Percentiles rank a stretch among this genome's conserved stretches.
Conservation (phyloP, 2,888 invertebrate genomes). For the Nomada fucata region DNA sequence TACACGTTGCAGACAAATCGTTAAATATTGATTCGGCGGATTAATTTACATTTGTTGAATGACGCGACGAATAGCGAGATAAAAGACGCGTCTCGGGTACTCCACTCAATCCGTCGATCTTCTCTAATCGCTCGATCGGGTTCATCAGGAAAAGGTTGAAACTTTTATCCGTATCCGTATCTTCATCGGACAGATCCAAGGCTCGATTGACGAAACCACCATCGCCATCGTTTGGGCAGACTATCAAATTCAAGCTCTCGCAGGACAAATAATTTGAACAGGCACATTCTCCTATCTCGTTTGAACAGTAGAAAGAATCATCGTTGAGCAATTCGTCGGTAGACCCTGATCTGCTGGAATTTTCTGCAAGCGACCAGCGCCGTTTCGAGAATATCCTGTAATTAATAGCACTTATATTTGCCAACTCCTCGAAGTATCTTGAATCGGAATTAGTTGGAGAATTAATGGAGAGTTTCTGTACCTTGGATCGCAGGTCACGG, state of each 20-base stretch:
- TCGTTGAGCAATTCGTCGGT: not conserved
- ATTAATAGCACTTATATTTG: not conserved
- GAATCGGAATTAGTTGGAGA: not conserved
- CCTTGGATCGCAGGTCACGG: not conserved
- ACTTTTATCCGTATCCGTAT: not conserved
- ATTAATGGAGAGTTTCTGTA: not conserved
- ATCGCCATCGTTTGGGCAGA: not conserved
- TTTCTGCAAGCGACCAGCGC: not conserved
- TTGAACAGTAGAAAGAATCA: not conserved
- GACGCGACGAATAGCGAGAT: not conserved
- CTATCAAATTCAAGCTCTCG: not conserved
- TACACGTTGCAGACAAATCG: not conserved
- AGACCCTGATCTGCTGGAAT: slow-evolving; percentile 23
- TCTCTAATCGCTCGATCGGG: too few relatives aligned
- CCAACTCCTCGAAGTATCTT: not conserved
- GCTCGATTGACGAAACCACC: not conserved
- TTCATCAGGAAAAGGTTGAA: too few relatives aligned
- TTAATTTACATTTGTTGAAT: slow-evolving; percentile 34
- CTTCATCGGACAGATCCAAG: not conserved
- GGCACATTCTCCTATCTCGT: slow-evolving; percentile 24
- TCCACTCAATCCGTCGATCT: not conserved
- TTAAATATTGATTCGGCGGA: slow-evolving; percentile 29
- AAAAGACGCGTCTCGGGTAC: too few relatives aligned
- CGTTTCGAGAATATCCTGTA: not conserved
- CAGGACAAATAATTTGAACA: slow-evolving; percentile 23